A percentile compares a stretch with the other conserved stretches of the same genome.
phyloP scores from a whole-genome alignment of 2,113 vertebrate genomes.

The Hyla sarda region DNA sequence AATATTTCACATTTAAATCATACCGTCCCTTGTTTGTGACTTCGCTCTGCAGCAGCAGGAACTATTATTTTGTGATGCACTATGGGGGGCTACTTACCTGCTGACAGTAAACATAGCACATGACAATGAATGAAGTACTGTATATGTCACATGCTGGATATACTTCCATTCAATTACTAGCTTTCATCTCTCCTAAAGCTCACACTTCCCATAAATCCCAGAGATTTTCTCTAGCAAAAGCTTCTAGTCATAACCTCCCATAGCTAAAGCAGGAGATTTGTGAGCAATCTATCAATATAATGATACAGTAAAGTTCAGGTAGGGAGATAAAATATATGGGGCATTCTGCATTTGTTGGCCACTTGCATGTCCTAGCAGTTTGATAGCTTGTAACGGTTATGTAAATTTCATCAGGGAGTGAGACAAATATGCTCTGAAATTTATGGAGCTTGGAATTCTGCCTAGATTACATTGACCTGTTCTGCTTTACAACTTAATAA shows the following conservation, averaged over 20 bases:
- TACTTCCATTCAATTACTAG: constrained; percentile 71
- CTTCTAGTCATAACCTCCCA: constrained; percentile 70
- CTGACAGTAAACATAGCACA: constrained; percentile 38
- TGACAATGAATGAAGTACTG: constrained; percentile 59
- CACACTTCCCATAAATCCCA: constrained; percentile 75
- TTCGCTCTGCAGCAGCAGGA: not conserved
- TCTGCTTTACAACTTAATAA: constrained; percentile 71
- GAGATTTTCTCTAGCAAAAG: constrained; percentile 66
- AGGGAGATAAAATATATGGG: constrained; percentile 76
- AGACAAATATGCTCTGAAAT: constrained; percentile 63
- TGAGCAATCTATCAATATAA: constrained; percentile 77
- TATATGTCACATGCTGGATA: constrained; percentile 44
- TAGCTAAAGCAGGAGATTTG: constrained; percentile 72
- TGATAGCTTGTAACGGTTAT: constrained; percentile 65
- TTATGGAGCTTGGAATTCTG: constrained; percentile 66
- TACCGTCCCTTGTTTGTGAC: not conserved
- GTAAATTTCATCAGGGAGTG: constrained; percentile 68
- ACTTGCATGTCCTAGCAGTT: constrained; percentile 66
- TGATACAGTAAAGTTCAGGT: constrained; percentile 74
- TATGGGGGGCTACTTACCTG: not conserved
- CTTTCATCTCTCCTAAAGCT: constrained; percentile 73
- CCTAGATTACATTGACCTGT: constrained; percentile 65
- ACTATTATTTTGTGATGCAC: not conserved
- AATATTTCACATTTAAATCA: not conserved
- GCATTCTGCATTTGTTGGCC: constrained; percentile 71